Base-by-base conservation (phyloP, 2,797 vertebrate genomes). In the Buceros bicornis region DNA sequence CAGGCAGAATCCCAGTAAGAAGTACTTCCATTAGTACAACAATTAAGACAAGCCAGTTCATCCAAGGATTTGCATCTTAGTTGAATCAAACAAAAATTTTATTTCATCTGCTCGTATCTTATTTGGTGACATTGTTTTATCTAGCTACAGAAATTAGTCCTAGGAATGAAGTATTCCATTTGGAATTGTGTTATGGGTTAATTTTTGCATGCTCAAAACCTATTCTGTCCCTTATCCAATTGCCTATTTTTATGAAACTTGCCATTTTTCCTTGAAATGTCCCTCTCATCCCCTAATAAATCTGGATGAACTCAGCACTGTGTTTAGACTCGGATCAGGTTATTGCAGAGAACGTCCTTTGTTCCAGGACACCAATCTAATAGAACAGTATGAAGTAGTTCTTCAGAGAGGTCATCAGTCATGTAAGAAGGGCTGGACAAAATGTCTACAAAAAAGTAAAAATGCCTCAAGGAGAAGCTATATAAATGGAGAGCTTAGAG, bases 161-260 rank as follows among this genome's bases (percentile, higher is more conserved):
- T 3, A 42, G 47, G 9, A 82, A 87, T n/a, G 13, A 18, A 29
- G 69, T 64, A 73, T 43, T 74, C 43, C 8, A 8, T 58, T 82
- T n/a, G 67, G 28, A 87, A 64, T 54, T 16, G 6, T 14, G 5
- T 45, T 51, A 50, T 16, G 43, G 5, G 20, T 47, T 80, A 48
- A 67, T 83, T 86, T 95, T 60, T 94, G 31, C 29, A 60, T 77
- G n/a, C n/a, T 83, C 24, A 80, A 69, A 94, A 56, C 35, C 45
- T 50, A 58, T 11, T 47, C 29, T 43, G 22, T 66, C 58, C 45
- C 50, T 60, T 83, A 89, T 28, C 21, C 5, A 40, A 25, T 11
- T 66, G 31, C 17, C 37, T 77, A 24, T 65, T 64, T 82, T 47
- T 54, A 37, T 47, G 47, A 80, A 60, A 60, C 3, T 21, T 82